Conservation (phyloP, 2,888 invertebrate species). For the Dexiosoma caninum region DNA sequence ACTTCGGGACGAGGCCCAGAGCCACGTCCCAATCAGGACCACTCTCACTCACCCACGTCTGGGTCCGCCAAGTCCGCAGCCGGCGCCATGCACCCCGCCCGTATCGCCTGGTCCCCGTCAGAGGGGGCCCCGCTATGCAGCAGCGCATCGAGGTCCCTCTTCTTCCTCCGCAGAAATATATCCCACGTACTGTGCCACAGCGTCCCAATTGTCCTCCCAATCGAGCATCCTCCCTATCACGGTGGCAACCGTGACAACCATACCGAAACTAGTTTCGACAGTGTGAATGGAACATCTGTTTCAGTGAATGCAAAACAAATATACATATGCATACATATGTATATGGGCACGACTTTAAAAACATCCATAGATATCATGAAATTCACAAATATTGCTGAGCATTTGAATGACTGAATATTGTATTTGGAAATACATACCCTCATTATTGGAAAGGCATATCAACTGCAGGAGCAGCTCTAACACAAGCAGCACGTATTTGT, state of each 20-base stretch:
- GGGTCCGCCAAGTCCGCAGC: too few relatives aligned
- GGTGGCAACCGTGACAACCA: background rate
- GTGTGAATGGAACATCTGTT: background rate
- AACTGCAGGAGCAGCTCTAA: background rate
- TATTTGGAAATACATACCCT: constrained; percentile 41
- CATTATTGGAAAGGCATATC: constrained; percentile 48
- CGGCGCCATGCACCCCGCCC: too few relatives aligned
- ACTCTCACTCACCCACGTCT: too few relatives aligned
- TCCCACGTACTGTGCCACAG: too few relatives aligned
- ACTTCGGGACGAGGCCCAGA: too few relatives aligned
- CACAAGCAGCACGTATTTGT: constrained; percentile 47
- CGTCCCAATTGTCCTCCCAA: too few relatives aligned
- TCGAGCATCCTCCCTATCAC: too few relatives aligned
- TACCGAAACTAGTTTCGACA: background rate
- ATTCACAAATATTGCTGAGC: constrained; percentile 11
- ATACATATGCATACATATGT: background rate
- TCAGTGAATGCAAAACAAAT: constrained; percentile 22
- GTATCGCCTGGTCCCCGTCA: too few relatives aligned
- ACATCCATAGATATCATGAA: background rate
- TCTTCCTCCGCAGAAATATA: too few relatives aligned
- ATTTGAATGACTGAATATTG: constrained; percentile 18
- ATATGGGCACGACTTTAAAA: background rate
- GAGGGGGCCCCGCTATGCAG: too few relatives aligned
- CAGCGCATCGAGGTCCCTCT: too few relatives aligned
- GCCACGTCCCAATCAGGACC: too few relatives aligned